Percentiles rank a stretch among this genome's conserved stretches.
phyloP scores from a whole-genome alignment of 2,888 invertebrate species.

The Drosophila differens region DNA sequence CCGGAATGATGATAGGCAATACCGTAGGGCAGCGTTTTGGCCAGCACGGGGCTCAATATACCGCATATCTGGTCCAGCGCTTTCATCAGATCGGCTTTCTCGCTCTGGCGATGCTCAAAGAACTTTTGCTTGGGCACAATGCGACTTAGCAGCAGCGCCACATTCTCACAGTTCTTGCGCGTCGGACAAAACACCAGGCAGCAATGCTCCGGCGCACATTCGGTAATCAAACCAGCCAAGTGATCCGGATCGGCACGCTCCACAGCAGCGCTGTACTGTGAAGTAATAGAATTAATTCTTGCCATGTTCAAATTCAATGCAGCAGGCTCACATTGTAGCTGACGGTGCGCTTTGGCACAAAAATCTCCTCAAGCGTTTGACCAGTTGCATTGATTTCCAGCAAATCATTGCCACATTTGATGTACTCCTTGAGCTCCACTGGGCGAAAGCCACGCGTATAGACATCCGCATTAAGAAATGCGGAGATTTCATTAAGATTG shows the following conservation, averaged over 20 bases:
- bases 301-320: fast-evolving
- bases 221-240: conserved; percentile 91
- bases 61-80: conserved; percentile 89
- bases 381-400: conserved; percentile 87
- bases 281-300: conserved; percentile 4
- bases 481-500: conserved; percentile 92
- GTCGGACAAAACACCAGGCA: conserved; percentile 97
- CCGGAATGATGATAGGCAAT: conserved; percentile 98
- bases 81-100: conserved; percentile 88
- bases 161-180: conserved; percentile 96
- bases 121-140: conserved; percentile 87
- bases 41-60: conserved; percentile 88
- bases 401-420: conserved; percentile 89
- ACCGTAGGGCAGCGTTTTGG: conserved; percentile 90
- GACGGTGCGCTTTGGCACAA: conserved; percentile 86
- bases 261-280: conserved; percentile 88
- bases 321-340: conserved; percentile 84
- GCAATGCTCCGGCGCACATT: conserved; percentile 92
- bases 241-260: conserved; percentile 91
- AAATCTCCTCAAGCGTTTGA: conserved; percentile 86
- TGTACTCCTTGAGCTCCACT: conserved; percentile 92
- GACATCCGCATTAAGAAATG: conserved; percentile 92
- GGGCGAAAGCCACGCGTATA: conserved; percentile 95
- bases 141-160: conserved; percentile 91
- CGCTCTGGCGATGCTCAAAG: conserved; percentile 86